Conservation (phyloP, 2,797 vertebrate species). For the Manis pentadactyla region DNA sequence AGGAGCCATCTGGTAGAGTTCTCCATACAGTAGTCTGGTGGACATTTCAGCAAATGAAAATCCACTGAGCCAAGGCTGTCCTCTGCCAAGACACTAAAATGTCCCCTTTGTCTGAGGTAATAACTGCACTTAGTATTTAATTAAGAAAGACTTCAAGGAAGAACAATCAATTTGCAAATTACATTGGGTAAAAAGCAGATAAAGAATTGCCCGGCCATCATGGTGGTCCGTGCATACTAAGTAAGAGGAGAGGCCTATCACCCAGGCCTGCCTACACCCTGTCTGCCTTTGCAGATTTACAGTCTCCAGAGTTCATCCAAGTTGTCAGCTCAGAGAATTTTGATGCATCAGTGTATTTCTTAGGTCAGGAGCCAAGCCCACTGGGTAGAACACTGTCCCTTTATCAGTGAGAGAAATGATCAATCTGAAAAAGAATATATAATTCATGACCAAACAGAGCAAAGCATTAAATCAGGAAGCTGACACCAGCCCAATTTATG, state of each 20-base stretch:
- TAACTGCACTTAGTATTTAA: constrained; percentile 71
- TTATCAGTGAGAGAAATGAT: constrained; percentile 85
- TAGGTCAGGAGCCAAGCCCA: constrained; percentile 85
- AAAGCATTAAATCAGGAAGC: constrained; percentile 86
- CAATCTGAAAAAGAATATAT: constrained; percentile 88
- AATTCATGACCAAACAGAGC: constrained; percentile 88
- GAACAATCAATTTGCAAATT: constrained; percentile 75
- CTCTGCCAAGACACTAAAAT: constrained; percentile 41
- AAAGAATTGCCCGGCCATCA: not conserved
- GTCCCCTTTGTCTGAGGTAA: constrained; percentile 46
- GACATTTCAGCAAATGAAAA: not conserved
- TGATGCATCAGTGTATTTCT: constrained; percentile 86
- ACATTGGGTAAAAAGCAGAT: constrained; percentile 1
- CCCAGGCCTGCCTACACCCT: constrained; percentile 50
- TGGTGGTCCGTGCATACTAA: not conserved
- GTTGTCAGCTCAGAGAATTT: constrained; percentile 85
- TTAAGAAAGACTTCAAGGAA: constrained; percentile 73
- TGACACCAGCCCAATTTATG: constrained; percentile 85
- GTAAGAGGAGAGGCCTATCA: not conserved
- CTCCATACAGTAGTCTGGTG: not conserved
- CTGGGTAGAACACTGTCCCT: constrained; percentile 83
- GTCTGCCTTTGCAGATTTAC: constrained; percentile 84
- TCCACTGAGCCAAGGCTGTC: not conserved
- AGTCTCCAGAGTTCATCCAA: constrained; percentile 86
- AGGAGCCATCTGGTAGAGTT: not conserved